These are phyloP conservation scores for Oryzias melastigma DNA, from an alignment of 2,113 vertebrate species.

Conservation along the genomic window DNA sequence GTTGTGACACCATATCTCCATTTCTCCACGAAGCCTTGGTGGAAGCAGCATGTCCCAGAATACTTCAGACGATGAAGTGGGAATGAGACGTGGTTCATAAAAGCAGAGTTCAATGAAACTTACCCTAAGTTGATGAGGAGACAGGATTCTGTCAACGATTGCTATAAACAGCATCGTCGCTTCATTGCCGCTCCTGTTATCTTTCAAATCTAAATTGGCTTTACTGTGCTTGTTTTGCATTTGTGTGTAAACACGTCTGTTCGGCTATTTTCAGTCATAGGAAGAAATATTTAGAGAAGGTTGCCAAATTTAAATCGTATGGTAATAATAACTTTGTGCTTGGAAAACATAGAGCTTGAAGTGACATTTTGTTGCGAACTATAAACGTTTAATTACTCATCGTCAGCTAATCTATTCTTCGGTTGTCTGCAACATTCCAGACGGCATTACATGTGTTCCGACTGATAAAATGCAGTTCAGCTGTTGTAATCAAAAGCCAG, in stretches of 20 bases:
- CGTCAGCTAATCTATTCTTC: too few species aligned
- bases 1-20: conserved; percentile 53
- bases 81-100: conserved; percentile 31
- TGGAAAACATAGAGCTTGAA: too few species aligned
- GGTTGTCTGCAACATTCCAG: conserved; percentile 2
- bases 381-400: too few species aligned
- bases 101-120: conserved; percentile 41
- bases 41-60: conserved; percentile 49
- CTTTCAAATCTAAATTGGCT: conserved; percentile 13
- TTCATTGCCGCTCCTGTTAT: conserved; percentile 25
- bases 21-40: conserved; percentile 28
- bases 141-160: conserved; percentile 45
- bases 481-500: conserved; percentile 18
- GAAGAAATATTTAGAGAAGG: not conserved
- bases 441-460: not conserved
- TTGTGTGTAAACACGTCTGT: conserved; percentile 11
- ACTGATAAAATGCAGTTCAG: conserved; percentile 17
- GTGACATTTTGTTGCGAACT: too few species aligned
- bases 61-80: conserved; percentile 40
- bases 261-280: not conserved
- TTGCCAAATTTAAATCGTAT: too few species aligned
- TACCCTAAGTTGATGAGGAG: conserved; percentile 46
- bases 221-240: conserved; percentile 5
- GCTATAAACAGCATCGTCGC: conserved; percentile 39
- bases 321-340: too few species aligned